These are phyloP conservation scores for Geophilus truncorum DNA, from an alignment of 2,888 invertebrate genomes.

Conservation along the genomic window DNA sequence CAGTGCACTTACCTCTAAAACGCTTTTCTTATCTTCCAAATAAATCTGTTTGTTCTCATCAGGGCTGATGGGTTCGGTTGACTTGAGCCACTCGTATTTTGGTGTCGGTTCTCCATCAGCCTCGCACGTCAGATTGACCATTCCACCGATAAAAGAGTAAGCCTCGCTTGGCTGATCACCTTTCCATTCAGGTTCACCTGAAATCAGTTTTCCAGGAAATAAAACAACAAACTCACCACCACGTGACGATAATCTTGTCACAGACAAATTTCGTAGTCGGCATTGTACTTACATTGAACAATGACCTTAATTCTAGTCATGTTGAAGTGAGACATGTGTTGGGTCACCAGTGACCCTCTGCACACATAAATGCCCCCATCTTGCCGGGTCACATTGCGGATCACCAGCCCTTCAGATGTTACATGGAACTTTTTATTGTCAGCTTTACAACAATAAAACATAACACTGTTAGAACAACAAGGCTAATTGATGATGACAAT, in stretches of 20 bases:
- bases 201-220: slow-evolving; percentile 1
- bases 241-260: neutral
- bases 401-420: slow-evolving; percentile 56
- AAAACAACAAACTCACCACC: neutral
- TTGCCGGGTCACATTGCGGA: slow-evolving; percentile 55
- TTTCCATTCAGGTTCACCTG: slow-evolving; percentile 42
- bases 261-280: neutral
- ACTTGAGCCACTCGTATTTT: slow-evolving; percentile 53
- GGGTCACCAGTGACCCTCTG: slow-evolving; percentile 54
- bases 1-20: slow-evolving; percentile 37
- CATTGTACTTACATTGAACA: slow-evolving; percentile 18
- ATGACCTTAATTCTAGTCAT: neutral
- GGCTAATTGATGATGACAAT: no score
- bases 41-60: slow-evolving; percentile 37
- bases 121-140: slow-evolving; percentile 57
- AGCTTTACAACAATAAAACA: no score
- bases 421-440: neutral
- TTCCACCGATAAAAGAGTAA: slow-evolving; percentile 54
- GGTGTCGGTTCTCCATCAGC: slow-evolving; percentile 56
- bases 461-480: no score
- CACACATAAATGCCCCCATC: slow-evolving; percentile 59
- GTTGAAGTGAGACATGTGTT: neutral
- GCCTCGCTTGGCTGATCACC: slow-evolving; percentile 41
- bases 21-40: slow-evolving; percentile 36
- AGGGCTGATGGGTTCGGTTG: slow-evolving; percentile 33